These are phyloP conservation scores for Eublepharis macularius DNA, from an alignment of 2,113 vertebrate genomes.

Conservation along the genomic window DNA sequence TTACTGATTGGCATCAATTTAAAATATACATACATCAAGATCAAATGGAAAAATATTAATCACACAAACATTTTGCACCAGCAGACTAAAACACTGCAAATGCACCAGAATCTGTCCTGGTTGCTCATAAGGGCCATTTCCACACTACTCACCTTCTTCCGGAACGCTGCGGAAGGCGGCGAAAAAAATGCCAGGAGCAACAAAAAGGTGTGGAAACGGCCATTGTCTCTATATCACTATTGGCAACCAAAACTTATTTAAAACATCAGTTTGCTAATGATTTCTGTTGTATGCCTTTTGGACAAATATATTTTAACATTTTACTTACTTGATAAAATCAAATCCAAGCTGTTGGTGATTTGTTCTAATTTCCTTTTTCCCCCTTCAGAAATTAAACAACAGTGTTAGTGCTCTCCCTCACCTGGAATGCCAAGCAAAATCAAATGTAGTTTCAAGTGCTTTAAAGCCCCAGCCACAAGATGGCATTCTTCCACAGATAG, in stretches of 20 bases:
- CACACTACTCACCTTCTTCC: no score
- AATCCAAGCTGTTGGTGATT: not conserved
- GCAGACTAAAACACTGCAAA: no score
- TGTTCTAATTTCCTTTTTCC: not conserved
- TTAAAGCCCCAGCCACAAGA: conserved; percentile 76
- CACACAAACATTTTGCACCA: no score
- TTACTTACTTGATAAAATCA: not conserved
- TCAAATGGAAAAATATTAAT: no score
- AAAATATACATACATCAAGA: no score
- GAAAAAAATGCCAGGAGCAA: no score
- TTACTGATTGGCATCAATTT: no score
- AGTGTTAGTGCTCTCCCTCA: conserved; percentile 77
- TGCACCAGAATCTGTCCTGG: no score
- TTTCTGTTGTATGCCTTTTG: not conserved
- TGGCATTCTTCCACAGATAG: conserved; percentile 79
- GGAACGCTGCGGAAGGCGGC: no score
- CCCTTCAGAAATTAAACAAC: conserved; percentile 75
- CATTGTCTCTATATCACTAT: no score
- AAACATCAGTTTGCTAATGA: not conserved
- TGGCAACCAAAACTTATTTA: not conserved
- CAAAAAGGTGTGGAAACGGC: no score
- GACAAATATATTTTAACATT: not conserved
- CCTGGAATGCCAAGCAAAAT: conserved; percentile 80
- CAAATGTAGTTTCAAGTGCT: conserved; percentile 74
- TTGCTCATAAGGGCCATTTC: no score